Conservation (phyloP, 2,113 vertebrate species). For the Cairina moschata region DNA sequence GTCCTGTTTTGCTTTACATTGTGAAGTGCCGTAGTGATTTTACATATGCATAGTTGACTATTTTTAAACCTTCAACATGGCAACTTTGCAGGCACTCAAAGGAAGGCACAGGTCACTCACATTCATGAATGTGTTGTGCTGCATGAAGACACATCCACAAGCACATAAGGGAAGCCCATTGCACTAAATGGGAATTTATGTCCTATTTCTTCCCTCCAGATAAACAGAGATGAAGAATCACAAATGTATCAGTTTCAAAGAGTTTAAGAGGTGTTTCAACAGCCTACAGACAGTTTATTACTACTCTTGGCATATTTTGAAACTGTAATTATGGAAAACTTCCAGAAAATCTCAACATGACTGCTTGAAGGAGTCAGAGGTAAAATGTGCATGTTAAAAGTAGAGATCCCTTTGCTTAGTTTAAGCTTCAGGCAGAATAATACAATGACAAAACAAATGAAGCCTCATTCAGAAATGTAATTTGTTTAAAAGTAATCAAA, state of each 20-base stretch:
- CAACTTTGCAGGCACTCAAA: neutral
- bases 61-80: neutral
- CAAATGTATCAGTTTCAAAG: neutral
- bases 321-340: neutral
- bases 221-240: neutral
- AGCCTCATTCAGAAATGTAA: neutral
- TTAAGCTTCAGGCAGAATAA: neutral
- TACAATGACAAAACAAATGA: neutral
- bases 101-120: neutral
- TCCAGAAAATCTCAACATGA: neutral
- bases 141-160: neutral
- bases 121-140: neutral
- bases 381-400: neutral
- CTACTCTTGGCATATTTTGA: neutral
- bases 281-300: neutral
- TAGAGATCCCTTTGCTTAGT: neutral
- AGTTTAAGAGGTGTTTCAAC: neutral
- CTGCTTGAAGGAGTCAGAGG: neutral
- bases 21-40: neutral
- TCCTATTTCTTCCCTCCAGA: neutral
- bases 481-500: neutral
- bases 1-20: neutral
- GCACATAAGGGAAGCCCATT: neutral
- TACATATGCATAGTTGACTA: neutral
- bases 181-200: neutral